phyloP scores from a whole-genome alignment of 2,797 vertebrate genomes.

The Galagoides demidoff region DNA sequence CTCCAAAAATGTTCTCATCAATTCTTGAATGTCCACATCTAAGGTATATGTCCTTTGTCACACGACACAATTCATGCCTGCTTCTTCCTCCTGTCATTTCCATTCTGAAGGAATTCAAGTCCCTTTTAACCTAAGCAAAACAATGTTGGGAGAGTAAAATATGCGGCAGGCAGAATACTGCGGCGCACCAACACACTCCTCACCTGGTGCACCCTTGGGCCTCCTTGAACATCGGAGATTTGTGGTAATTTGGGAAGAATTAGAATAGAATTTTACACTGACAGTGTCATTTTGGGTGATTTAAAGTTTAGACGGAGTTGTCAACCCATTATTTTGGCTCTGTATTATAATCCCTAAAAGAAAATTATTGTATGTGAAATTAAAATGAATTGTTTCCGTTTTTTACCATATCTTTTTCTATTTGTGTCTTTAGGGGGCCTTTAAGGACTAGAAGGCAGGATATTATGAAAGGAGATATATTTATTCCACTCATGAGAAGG shows the following conservation, averaged over 20 bases:
- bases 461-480: conserved; percentile 86
- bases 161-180: not conserved
- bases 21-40: not conserved
- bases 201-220: not conserved
- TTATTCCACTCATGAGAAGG: conserved; percentile 85
- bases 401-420: conserved; percentile 82
- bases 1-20: conserved; percentile 7
- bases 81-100: not conserved
- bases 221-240: not conserved
- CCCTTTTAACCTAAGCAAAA: conserved; percentile 11
- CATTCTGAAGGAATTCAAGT: not conserved
- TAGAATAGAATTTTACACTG: not conserved
- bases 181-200: not conserved
- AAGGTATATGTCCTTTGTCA: conserved; percentile 6
- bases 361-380: conserved; percentile 76
- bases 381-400: conserved; percentile 84
- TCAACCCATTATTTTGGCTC: conserved; percentile 73
- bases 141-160: not conserved
- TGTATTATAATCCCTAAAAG: conserved; percentile 74
- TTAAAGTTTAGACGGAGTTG: conserved; percentile 79
- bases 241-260: not conserved
- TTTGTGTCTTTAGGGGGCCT: conserved; percentile 85
- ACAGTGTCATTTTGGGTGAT: conserved; percentile 49
- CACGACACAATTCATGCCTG: not conserved
- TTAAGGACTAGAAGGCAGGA: conserved; percentile 86